Evolutionary conservation across 2,888 invertebrate genomes (phyloP), one percentile per base, ranked within the genome.

Genomic region (Thalpophila matura): DNA sequence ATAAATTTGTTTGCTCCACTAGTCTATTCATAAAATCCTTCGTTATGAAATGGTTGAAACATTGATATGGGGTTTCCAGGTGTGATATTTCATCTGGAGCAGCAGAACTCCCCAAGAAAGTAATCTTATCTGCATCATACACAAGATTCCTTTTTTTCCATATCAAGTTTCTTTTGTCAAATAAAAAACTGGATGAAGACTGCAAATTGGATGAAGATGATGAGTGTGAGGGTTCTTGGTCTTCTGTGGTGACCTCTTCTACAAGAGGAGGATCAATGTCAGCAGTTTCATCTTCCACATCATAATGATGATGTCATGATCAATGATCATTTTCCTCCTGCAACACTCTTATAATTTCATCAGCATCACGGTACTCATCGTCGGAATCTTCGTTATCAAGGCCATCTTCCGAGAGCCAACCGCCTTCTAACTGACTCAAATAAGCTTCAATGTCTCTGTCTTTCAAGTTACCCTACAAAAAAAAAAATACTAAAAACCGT

Each of bases 161-260:
- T 67, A 84, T 83, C 78, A 79, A 75, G 45, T 54, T 83, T 82
- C 81, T 84, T 84, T 84, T 85, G 71, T 82, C 80, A 80, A 84
- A 85, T 76, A 59, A 1, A 83, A 71, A 64, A 64, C 43, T 50
- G 43, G 49, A 49, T 47, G 46, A 46, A 49, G 51, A 51, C 38
- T 63, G 57, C 51, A 63, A 51, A 64, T 59, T 54, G 26, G 59
- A 59, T 60, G 47, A 60, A 47, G 64, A 5, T 59, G 54, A 64
- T 80, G 80, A 24, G 77, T 81, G 76, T 81, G 76, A 72, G 77
- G 58, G 69, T 72, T 72, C 69, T 27, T 47, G 49, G 1, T 69
- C 72, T 69, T 72, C 69, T 72, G 54, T 0, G n/a, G 26, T 26
- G 26, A 26, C 26, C 26, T 26, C 24, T 53, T 72, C 68, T 72